Percentiles rank a stretch among this genome's conserved stretches.
phyloP scores from a whole-genome alignment of 2,113 vertebrate genomes.

The Menidia beryllina region DNA sequence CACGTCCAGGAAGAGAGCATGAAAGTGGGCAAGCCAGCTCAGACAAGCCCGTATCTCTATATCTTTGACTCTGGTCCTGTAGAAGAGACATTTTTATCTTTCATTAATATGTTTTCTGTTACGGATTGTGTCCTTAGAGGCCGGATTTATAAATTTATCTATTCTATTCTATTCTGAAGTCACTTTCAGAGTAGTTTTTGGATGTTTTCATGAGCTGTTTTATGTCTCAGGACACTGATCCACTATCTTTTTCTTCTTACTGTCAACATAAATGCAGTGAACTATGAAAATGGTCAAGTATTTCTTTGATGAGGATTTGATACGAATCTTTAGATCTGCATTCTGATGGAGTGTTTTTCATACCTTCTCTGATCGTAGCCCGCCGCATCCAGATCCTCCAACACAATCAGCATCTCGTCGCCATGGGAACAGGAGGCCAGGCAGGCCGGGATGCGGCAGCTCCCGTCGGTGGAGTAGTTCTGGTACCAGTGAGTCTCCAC shows the following conservation, averaged over 20 bases:
- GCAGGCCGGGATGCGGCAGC: slow-evolving; percentile 74
- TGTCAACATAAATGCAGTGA: no score
- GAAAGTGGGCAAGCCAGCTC: slow-evolving; percentile 83
- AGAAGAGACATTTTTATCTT: not conserved
- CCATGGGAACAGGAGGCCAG: slow-evolving; percentile 74
- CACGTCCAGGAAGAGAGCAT: slow-evolving; percentile 77
- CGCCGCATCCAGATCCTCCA: slow-evolving; percentile 81
- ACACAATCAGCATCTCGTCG: slow-evolving; percentile 82
- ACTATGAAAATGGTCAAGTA: no score
- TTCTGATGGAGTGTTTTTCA: not conserved
- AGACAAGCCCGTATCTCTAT: slow-evolving; percentile 77
- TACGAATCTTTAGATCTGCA: no score
- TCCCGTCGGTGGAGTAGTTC: slow-evolving; percentile 74
- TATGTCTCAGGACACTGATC: no score
- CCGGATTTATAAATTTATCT: no score
- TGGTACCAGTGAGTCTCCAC: slow-evolving; percentile 84
- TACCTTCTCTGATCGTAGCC: slow-evolving; percentile 79
- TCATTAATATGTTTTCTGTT: no score
- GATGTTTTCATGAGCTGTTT: no score
- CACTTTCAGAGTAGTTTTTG: no score
- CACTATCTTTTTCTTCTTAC: no score
- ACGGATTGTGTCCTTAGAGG: no score
- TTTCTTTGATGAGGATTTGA: no score
- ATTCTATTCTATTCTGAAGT: no score
- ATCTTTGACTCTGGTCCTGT: slow-evolving; percentile 69